These are phyloP conservation scores for Sorex fumeus DNA, from an alignment of 2,113 vertebrate species.

Conservation along the genomic window DNA sequence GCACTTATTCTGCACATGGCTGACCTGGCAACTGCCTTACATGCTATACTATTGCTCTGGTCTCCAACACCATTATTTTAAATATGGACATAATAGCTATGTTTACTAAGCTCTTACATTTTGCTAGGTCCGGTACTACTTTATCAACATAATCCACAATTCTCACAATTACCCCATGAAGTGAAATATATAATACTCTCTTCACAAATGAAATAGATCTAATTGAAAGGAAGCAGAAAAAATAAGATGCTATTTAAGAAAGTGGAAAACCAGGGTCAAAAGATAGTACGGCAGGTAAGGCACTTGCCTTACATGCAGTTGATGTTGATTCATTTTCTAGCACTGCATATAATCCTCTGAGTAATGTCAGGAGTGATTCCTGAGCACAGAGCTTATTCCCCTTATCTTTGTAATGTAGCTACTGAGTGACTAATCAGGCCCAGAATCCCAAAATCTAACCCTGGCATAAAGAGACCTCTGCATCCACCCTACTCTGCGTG, in stretches of 20 bases:
- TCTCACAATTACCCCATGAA: neutral
- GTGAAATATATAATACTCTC: neutral
- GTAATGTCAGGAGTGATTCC: no score
- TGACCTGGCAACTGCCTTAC: no score
- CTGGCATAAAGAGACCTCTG: neutral
- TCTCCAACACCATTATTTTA: constrained; percentile 39
- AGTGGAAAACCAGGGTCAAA: neutral
- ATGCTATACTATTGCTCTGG: no score
- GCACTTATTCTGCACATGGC: no score
- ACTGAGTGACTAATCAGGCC: neutral
- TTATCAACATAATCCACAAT: constrained; percentile 36
- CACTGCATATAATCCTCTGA: no score
- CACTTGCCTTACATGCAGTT: no score
- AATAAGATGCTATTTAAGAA: neutral
- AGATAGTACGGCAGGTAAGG: no score
- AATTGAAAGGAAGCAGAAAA: constrained; percentile 39
- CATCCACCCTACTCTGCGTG: neutral
- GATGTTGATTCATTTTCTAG: no score
- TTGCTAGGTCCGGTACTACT: neutral
- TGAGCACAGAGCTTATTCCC: neutral
- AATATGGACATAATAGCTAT: neutral
- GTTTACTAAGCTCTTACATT: constrained; percentile 37
- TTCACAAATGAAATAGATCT: constrained; percentile 42
- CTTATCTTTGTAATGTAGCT: neutral
- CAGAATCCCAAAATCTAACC: neutral